These are phyloP conservation scores for Plumapathes pennacea DNA, from an alignment of 92 coral and sea anemone species.

Conservation along the genomic window DNA sequence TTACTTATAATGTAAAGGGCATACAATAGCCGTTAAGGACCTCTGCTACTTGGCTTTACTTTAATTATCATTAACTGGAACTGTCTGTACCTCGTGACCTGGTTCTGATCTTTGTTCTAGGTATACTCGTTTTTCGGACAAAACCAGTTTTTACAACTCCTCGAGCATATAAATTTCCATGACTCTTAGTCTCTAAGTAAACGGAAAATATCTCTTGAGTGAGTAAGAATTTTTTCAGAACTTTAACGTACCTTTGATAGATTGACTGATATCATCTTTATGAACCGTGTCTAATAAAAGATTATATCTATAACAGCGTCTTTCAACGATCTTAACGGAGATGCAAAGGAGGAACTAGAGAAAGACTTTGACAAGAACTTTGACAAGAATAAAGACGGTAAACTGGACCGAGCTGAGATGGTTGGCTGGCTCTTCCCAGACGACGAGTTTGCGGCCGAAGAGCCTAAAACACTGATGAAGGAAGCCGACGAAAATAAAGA, in stretches of 20 bases:
- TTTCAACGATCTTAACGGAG: slow-evolving; percentile 71
- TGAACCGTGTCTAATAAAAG: too few relatives aligned
- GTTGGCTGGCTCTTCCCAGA: slow-evolving; percentile 81
- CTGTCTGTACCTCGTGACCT: neutral
- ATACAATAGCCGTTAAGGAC: too few relatives aligned
- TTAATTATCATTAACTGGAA: neutral
- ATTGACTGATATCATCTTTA: too few relatives aligned
- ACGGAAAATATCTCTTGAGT: neutral
- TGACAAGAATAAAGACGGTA: slow-evolving; percentile 77
- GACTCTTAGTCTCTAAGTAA: too few relatives aligned
- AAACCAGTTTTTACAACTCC: neutral
- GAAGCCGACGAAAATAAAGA: slow-evolving; percentile 85
- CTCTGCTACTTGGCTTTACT: neutral
- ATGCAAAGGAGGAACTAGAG: slow-evolving; percentile 74
- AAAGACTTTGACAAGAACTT: slow-evolving; percentile 67
- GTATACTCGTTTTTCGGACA: neutral
- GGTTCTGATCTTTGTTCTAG: neutral
- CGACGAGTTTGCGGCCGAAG: slow-evolving; percentile 77
- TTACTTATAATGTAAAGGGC: too few relatives aligned
- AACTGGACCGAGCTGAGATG: slow-evolving; percentile 67
- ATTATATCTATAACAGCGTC: slow-evolving; percentile 50
- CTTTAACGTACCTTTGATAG: too few relatives aligned
- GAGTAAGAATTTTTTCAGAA: neutral
- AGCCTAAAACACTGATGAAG: slow-evolving; percentile 75
- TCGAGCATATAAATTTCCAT: neutral